Conservation (phyloP, 2,888 invertebrate genomes). For the Blomia tropicalis region DNA sequence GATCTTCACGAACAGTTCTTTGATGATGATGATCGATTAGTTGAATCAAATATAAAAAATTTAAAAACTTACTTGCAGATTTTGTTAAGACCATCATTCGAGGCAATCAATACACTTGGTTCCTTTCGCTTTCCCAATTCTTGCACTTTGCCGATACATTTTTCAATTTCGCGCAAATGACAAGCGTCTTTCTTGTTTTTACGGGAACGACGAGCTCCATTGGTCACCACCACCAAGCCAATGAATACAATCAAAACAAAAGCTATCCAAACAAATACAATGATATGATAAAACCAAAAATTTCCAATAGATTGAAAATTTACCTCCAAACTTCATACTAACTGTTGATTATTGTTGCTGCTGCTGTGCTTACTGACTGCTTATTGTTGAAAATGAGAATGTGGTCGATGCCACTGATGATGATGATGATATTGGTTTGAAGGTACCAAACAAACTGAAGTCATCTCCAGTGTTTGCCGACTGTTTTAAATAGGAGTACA, state of each 20-base stretch:
- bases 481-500: neutral
- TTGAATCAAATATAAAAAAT: neutral
- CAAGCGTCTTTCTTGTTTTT: constrained; percentile 19
- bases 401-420: too few species aligned
- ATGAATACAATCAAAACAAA: neutral
- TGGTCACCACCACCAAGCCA: constrained; percentile 11
- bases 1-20: constrained; percentile 18
- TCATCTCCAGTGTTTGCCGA: neutral
- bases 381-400: neutral
- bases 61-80: constrained; percentile 21
- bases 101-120: constrained; percentile 18
- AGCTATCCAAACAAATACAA: neutral
- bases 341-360: neutral
- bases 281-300: neutral
- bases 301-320: neutral
- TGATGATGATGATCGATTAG: neutral
- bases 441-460: constrained; percentile 9
- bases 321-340: neutral
- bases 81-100: constrained; percentile 14
- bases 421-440: neutral
- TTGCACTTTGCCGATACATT: constrained; percentile 17
- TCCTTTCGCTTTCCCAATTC: constrained; percentile 21
- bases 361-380: constrained; percentile 1
- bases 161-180: constrained; percentile 18
- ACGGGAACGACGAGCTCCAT: constrained; percentile 13